Base-by-base conservation (phyloP, 2,888 invertebrate species). In the Aspidapion aeneum region DNA sequence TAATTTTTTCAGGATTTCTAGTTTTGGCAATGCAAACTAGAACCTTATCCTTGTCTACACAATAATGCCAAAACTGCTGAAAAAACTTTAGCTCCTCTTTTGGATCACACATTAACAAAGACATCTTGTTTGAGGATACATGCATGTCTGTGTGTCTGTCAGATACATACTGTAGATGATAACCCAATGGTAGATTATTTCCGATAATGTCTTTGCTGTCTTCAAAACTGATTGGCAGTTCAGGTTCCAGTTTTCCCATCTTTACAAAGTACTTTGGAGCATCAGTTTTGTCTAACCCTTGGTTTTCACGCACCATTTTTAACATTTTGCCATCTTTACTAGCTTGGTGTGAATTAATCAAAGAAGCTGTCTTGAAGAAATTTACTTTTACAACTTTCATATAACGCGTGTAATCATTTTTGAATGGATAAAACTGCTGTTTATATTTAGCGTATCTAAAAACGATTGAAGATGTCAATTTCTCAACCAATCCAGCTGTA, bases 21-120 rank as follows among this genome's bases (percentile, higher is more conserved):
- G 68, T 58, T 61, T 74, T 74, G 55, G 68, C 66, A 2, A 67
- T 59, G 60, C 76, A 77, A 57, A 77, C 66, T n/a, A 76, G 63
- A n/a, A 74, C 74, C 61, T 70, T 72, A 52, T 74, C 68, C 16
- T 70, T 71, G 57, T 73, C 70, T 1, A 71, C 69, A 62, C 76
- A 76, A 62, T 72, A 72, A 54, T 73, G 71, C 77, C 77, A 77
- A 62, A 76, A 74, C 50, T 71, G 69, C 20, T 71, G 65, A 59
- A 75, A 76, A 65, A 65, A 72, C 1, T 66, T 63, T 18, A 70
- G 61, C 9, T 73, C 70, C 35, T 72, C 71, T 20, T 69, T 68
- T 17, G 66, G 67, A 61, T 74, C 68, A 16, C 60, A 19, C 35
- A 72, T 66, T 3, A 76, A 55, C 9, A 76, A 61, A 18, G 61